Evolutionary conservation across 2,888 invertebrate species (phyloP), one percentile per base, ranked within the genome.

Genomic region (Parascotia fuliginaria): DNA sequence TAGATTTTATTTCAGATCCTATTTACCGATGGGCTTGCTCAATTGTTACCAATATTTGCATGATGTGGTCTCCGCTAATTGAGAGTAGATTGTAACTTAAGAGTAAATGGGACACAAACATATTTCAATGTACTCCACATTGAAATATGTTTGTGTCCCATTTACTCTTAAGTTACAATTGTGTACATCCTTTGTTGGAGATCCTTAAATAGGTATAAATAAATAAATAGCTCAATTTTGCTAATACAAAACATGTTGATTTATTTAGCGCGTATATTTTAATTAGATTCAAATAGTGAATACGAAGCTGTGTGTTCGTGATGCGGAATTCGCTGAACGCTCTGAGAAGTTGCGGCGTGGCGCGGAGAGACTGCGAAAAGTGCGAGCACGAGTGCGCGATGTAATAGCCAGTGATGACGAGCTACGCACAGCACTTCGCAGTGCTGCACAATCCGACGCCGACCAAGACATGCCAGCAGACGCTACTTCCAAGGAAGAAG

Each of bases 271-370:
- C 7, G 7, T 7, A 31, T 29, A 13, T 16, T 31, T 29, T 42
- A 9, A 22, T 39, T 65, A 89, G 90, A 83, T 86, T 57, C 77
- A 88, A 66, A 85, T 89, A 77, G 75, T 87, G 52, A 79, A 83
- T 51, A 82, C 83, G 16, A 90, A 89, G 69, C 60, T 89, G 24
- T 77, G 77, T 59, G 78, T 85, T 15, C 77, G 84, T 13, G 86
- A 87, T 42, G 77, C 81, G 1, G 85, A 89, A 58, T 81, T 77
- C 47, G 62, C 65, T 7, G 89, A 87, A 62, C 77, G 84, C 1
- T 61, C 72, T 7, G 80, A 80, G 14, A 64, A 77, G 19, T 56
- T 85, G 38, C 78, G 75, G 22, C 77, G 75, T 31, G 75, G 73
- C 32, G 70, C 68, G 12, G 84, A 81, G 48, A 73, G 80, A 7